Base-by-base conservation (phyloP, 2,113 vertebrate genomes). In the Podarcis raffonei region DNA sequence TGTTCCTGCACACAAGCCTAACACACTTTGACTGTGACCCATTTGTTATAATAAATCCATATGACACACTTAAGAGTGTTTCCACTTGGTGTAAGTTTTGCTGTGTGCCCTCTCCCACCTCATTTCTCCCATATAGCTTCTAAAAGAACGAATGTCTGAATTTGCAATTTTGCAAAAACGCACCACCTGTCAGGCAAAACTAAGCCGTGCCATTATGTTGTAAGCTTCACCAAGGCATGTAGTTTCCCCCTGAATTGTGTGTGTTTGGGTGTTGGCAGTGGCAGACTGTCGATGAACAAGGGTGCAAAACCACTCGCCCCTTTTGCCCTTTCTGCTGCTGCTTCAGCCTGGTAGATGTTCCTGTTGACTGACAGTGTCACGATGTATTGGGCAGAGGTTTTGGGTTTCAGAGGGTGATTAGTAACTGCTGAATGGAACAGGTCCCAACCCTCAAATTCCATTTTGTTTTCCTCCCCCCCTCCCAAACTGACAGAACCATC, bases 21-120 rank as follows among this genome's bases (percentile, higher is more conserved):
- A 95, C 91, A 92, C 79, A 72, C 92, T 95, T 95, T 93, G 92
- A 93, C 92, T 92, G 94, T 92, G 87, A 92, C 85, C 85, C 85
- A 91, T 91, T 88, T 32, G n/a, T 93, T 90, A 76, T 87, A 90
- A 48, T 95, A 94, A 95, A 94, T 96, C 84, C 92, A 20, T 90
- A 81, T 93, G 91, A 91, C 88, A 93, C 89, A 85, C 91, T 86
- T 94, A 93, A 89, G 94, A 93, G 13, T 53, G 25, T 88, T 95
- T 92, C 94, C 91, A 90, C 92, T 94, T 93, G 32, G 77, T 42
- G 66, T 87, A 79, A 32, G 77, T 37, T 92, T 84, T 0, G 1
- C 89, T 81, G 66, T 30, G 82, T 91, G 87, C 35, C 32, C 4
- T 12, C 32, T 35, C 1, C 53, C n/a, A 1, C 5, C 20, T 27